Conservation (phyloP, 1,140 invertebrate genomes). For the Pissodes strobi region DNA sequence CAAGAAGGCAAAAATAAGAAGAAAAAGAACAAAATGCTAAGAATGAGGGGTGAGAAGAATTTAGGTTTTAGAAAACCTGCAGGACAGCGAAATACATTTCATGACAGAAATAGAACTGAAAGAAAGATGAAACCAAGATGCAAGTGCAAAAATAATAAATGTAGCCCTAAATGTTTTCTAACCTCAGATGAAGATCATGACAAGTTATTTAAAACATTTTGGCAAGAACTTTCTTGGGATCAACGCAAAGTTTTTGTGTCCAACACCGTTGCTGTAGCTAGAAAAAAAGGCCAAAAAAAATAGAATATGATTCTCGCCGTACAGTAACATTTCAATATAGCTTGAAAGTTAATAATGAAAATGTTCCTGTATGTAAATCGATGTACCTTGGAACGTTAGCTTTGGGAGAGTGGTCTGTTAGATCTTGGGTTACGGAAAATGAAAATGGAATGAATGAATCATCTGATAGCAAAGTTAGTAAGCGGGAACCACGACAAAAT, state of each 20-base stretch:
- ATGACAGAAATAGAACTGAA: too few relatives aligned
- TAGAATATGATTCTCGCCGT: neutral
- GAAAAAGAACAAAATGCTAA: neutral
- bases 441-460: conserved; percentile 10
- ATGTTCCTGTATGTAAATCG: conserved; percentile 9
- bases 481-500: neutral
- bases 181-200: too few relatives aligned
- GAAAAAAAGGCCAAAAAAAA: conserved; percentile 13
- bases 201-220: too few relatives aligned
- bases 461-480: neutral
- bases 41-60: neutral
- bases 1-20: neutral
- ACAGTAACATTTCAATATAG: conserved; percentile 3
- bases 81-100: too few relatives aligned
- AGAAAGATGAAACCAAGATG: too few relatives aligned
- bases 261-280: neutral
- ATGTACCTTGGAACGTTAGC: conserved; percentile 6
- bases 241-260: too few relatives aligned
- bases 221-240: too few relatives aligned
- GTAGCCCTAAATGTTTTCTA: too few relatives aligned
- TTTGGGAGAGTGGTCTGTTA: conserved; percentile 10
- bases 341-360: conserved; percentile 15
- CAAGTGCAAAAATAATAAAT: too few relatives aligned
- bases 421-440: neutral
- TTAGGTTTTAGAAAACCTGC: neutral